Evolutionary conservation across 2,113 vertebrate genomes (phyloP).

Genomic region (Cyprinodon tularosa): DNA sequence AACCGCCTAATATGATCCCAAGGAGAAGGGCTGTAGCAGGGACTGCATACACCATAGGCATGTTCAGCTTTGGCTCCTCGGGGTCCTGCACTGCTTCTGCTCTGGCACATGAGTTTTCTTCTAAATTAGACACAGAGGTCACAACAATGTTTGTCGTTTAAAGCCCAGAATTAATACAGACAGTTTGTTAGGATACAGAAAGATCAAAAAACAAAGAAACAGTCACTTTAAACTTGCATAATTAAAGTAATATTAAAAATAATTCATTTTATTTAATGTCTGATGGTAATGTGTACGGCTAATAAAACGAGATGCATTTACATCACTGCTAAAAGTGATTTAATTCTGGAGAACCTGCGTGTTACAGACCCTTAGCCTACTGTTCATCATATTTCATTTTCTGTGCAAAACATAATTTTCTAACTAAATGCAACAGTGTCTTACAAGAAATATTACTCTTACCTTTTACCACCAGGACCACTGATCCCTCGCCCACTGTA

Average conservation of each 20-base stretch:
- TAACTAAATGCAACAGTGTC: background rate
- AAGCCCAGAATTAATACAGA: background rate
- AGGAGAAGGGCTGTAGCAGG: background rate
- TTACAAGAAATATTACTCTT: conserved; percentile 2
- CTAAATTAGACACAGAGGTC: background rate
- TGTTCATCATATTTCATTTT: background rate
- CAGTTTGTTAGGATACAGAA: background rate
- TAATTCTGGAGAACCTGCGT: background rate
- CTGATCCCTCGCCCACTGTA: background rate
- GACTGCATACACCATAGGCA: background rate
- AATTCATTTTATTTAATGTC: background rate
- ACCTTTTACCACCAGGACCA: conserved; percentile 65
- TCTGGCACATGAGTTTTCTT: background rate
- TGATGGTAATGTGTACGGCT: background rate
- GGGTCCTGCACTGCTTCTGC: background rate
- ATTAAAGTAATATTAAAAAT: background rate
- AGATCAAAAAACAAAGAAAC: background rate
- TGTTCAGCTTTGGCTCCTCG: background rate
- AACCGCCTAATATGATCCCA: background rate
- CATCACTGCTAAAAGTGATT: background rate
- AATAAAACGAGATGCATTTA: background rate
- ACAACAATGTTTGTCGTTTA: background rate
- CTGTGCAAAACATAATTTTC: background rate
- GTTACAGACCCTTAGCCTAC: background rate
- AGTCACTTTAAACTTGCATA: background rate